Percentiles rank a stretch among this genome's conserved stretches.
Evolutionary conservation across 2,888 invertebrate genomes (phyloP).

Genomic region (Drosophila testacea): DNA sequence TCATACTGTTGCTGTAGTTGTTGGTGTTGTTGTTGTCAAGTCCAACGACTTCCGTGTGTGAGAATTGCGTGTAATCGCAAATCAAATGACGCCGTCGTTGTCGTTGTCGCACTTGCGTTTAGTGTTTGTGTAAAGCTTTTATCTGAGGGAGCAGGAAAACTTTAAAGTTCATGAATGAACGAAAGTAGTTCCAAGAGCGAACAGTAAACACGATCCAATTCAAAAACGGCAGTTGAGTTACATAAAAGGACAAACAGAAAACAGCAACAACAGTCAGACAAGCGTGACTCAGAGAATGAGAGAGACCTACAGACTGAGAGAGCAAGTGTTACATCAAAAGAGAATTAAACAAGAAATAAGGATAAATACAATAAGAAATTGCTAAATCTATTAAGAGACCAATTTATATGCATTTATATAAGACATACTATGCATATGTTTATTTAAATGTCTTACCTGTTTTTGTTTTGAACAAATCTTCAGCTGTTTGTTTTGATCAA

Average conservation of each 20-base stretch:
- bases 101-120: slow-evolving; percentile 34
- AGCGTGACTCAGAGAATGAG: slow-evolving; percentile 39
- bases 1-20: slow-evolving; percentile 41
- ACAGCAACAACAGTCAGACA: background rate
- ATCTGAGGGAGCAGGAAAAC: slow-evolving; percentile 49
- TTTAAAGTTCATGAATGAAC: slow-evolving; percentile 65
- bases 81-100: slow-evolving; percentile 27
- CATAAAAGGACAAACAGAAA: slow-evolving; percentile 21
- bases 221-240: slow-evolving; percentile 7
- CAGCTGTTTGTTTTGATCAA: slow-evolving; percentile 64
- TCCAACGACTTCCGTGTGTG: slow-evolving; percentile 67
- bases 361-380: background rate
- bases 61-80: slow-evolving; percentile 56
- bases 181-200: slow-evolving; percentile 16
- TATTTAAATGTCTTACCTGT: slow-evolving; percentile 29
- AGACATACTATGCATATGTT: background rate
- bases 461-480: slow-evolving; percentile 34
- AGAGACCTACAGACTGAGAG: slow-evolving; percentile 2
- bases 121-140: slow-evolving; percentile 48
- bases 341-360: background rate
- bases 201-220: slow-evolving; percentile 7
- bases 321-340: background rate
- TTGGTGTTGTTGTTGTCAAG: slow-evolving; percentile 48
- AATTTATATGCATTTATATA: background rate
- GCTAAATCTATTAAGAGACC: background rate